These are phyloP conservation scores for Lasioglossum villosulum DNA, from an alignment of 2,888 invertebrate genomes.

Conservation along the genomic window DNA sequence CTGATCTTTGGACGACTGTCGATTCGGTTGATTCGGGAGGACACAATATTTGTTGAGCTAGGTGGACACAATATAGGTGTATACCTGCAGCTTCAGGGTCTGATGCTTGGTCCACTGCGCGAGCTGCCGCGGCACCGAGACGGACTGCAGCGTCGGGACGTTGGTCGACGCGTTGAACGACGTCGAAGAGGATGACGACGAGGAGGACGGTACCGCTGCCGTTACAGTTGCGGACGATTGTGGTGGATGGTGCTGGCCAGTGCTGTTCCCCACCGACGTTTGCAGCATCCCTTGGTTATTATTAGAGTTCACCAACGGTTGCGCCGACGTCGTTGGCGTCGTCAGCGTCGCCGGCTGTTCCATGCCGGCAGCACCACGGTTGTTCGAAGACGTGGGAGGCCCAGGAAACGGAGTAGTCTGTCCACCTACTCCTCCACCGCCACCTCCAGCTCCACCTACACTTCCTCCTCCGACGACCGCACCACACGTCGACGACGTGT, in stretches of 20 bases:
- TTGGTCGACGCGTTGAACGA: constrained; percentile 67
- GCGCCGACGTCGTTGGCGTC: constrained; percentile 68
- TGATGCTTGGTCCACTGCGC: constrained; percentile 83
- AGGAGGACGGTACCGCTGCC: constrained; percentile 67
- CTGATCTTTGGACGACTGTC: too few relatives aligned
- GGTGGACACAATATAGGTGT: neutral
- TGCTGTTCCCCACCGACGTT: constrained; percentile 71
- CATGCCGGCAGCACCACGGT: constrained; percentile 59
- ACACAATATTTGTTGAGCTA: too few relatives aligned
- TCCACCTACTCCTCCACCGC: constrained; percentile 55
- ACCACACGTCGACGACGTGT: constrained; percentile 54
- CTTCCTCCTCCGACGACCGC: constrained; percentile 48
- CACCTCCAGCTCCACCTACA: constrained; percentile 58
- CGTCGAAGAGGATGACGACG: constrained; percentile 65
- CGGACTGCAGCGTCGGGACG: constrained; percentile 70
- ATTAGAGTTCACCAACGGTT: constrained; percentile 79
- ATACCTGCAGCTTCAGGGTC: constrained; percentile 82
- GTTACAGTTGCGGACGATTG: constrained; percentile 66
- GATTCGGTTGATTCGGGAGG: too few relatives aligned
- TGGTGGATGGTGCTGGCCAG: constrained; percentile 63
- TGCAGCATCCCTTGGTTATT: constrained; percentile 81
- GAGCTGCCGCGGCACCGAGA: constrained; percentile 78
- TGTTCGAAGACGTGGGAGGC: constrained; percentile 60
- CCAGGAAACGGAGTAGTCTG: constrained; percentile 55
- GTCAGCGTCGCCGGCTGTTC: constrained; percentile 66